These are phyloP conservation scores for Mesaphorura yosii DNA, from an alignment of 1,140 invertebrate species.

Conservation along the genomic window DNA sequence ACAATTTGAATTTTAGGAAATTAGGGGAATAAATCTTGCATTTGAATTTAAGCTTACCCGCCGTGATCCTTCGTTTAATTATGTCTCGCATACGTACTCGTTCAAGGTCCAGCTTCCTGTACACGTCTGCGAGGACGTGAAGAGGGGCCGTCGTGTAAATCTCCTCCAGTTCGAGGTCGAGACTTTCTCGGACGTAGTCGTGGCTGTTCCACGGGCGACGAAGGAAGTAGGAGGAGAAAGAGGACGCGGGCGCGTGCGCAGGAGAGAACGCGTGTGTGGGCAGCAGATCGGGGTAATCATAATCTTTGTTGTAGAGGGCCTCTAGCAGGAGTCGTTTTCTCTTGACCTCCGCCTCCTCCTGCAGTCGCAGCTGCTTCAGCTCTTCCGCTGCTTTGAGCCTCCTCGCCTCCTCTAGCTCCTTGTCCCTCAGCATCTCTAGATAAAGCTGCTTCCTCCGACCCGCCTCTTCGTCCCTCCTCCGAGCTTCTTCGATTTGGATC, in stretches of 20 bases:
- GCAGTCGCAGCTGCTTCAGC: constrained; percentile 19
- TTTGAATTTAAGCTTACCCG: constrained; percentile 6
- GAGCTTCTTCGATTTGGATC: constrained; percentile 23
- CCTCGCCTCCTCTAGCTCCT: too few relatives aligned
- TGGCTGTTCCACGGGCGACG: constrained; percentile 17
- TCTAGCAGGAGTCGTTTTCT: constrained; percentile 4
- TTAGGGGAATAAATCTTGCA: too few relatives aligned
- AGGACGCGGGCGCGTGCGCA: not conserved
- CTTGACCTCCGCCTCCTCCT: constrained; percentile 16
- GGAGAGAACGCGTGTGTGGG: too few relatives aligned
- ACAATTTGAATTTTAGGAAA: not conserved
- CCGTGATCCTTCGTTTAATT: constrained; percentile 17
- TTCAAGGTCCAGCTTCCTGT: constrained; percentile 22
- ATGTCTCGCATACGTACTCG: constrained; percentile 19
- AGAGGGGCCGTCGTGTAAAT: constrained; percentile 22
- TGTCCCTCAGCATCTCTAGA: not conserved
- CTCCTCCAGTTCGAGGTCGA: constrained; percentile 20
- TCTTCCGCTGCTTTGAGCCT: constrained; percentile 23
- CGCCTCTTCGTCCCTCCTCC: constrained; percentile 21
- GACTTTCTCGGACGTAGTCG: constrained; percentile 20
- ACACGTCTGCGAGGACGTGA: constrained; percentile 21
- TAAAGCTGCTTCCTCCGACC: not conserved
- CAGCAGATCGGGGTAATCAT: too few relatives aligned
- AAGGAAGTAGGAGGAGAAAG: not conserved
- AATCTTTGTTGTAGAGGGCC: not conserved